Evolutionary conservation across 2,888 invertebrate genomes (phyloP), one percentile per base, ranked within the genome.

Genomic region (Horisme vitalbata): DNA sequence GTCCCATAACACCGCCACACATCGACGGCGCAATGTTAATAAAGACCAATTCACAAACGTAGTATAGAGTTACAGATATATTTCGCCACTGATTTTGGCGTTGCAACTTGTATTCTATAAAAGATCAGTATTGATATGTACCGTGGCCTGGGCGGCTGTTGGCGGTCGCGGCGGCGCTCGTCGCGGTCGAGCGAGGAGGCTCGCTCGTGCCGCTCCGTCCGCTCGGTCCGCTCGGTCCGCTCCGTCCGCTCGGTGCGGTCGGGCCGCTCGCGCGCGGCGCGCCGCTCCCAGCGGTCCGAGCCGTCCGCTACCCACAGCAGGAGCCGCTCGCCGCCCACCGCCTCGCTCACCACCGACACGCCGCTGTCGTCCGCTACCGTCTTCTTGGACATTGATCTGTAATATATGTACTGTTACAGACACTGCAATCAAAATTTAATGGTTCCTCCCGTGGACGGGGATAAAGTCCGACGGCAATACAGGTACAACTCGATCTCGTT

Each of bases 281-380:
- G 95, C 95, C 47, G 37, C 35, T 46, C 46, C 24, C 35, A 8
- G 13, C 45, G 24, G 13, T 34, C 24, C 7, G 67, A 62, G 39
- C 79, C 80, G 63, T 85, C 85, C 7, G 84, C 82, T 34, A 88
- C 77, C 89, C 88, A 88, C 65, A 79, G 73, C 68, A 88, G 72
- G 46, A 89, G 76, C 28, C 80, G 79, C 68, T 80, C 81, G 28
- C 50, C 56, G 50, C 46, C 41, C 20, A 43, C 49, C 23, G 50
- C 57, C 64, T 93, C 93, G 51, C 93, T 93, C 41, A 94, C 93
- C 33, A 94, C 94, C 45, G 94, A 94, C 66, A 95, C 94, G 32
- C 95, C 95, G 75, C 95, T 95, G 83, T 95, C 95, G 73, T 94
- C 94, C 27, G 94, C 93, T 65, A 92, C 91, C 13, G 94, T 92